Conservation (phyloP, 2,888 invertebrate genomes). For the Andrena dorsata region DNA sequence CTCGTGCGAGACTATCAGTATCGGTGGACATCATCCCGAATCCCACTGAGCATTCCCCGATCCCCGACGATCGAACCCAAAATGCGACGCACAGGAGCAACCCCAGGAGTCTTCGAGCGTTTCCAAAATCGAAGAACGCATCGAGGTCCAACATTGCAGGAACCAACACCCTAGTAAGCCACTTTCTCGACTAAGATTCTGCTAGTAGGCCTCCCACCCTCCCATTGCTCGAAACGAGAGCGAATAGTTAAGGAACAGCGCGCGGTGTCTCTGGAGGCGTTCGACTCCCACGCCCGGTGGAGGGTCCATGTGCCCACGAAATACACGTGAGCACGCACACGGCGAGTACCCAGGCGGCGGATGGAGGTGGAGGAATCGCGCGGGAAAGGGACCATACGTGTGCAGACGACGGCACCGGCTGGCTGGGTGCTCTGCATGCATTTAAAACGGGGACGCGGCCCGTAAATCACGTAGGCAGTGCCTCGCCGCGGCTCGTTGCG, state of each 20-base stretch:
- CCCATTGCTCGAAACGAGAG: background rate
- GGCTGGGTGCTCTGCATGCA: constrained; percentile 53
- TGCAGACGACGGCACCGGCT: constrained; percentile 12
- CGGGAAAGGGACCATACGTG: constrained; percentile 37
- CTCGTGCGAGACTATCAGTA: no score
- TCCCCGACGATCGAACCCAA: no score
- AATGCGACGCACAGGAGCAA: no score
- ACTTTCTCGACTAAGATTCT: background rate
- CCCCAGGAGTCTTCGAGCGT: no score
- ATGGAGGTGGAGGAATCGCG: background rate
- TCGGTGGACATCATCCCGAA: no score
- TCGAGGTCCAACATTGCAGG: no score
- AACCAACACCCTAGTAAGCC: background rate
- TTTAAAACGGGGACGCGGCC: constrained; percentile 66
- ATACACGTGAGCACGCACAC: constrained; percentile 24
- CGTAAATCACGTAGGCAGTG: constrained; percentile 70
- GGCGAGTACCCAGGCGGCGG: constrained; percentile 6
- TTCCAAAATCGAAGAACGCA: no score
- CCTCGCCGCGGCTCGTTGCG: constrained; percentile 59
- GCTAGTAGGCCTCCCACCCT: background rate
- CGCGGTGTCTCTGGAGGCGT: constrained; percentile 41
- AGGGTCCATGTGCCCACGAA: constrained; percentile 13
- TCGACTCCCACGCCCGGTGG: constrained; percentile 35
- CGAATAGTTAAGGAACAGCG: constrained; percentile 3
- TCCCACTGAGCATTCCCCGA: no score